Evolutionary conservation across 2,797 vertebrate genomes (phyloP), one percentile per base, ranked within the genome.

Genomic region (Enteromius treurensis): DNA sequence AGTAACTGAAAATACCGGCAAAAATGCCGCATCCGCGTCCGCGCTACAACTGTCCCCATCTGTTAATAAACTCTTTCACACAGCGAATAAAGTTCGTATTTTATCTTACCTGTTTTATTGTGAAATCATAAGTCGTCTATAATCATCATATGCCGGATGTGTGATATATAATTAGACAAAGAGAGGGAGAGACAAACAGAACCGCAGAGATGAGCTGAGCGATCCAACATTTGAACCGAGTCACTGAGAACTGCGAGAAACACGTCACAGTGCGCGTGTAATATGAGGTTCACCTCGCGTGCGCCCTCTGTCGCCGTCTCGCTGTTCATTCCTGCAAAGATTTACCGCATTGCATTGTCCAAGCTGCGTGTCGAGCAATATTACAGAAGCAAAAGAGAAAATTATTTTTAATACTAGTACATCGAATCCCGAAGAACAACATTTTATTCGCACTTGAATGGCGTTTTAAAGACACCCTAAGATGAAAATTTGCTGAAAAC

Each of bases 71-170:
- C 40, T 64, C 42, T 64, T 17, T 23, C 10, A 37, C 32, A 32
- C 11, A 37, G 71, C 67, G 23, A 58, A 67, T 60, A 87, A 91
- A 90, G 90, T 88, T 40, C 51, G 14, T 9, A 53, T 91, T 94
- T 93, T 88, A 95, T 90, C 95, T 93, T 89, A 95, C 95, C 94
- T 90, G 93, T 84, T 93, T 90, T 87, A 90, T 88, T 86, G 87
- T 80, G 82, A 49, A 53, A 47, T 84, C 85, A 78, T 81, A 89
- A 92, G 90, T 84, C 81, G 71, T 86, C 85, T 84, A 60, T 55
- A 83, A 77, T 83, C 90, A 88, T 91, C 88, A 77, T 90, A 80
- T 83, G 87, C 45, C 19, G 64, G 42, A 49, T 53, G 37, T 40
- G 47, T 60, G 14, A 80, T 70, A 71, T 53, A 83, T 42, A 49